Evolutionary conservation across 2,113 vertebrate genomes (phyloP).

Genomic region (Phainopepla nitens): DNA sequence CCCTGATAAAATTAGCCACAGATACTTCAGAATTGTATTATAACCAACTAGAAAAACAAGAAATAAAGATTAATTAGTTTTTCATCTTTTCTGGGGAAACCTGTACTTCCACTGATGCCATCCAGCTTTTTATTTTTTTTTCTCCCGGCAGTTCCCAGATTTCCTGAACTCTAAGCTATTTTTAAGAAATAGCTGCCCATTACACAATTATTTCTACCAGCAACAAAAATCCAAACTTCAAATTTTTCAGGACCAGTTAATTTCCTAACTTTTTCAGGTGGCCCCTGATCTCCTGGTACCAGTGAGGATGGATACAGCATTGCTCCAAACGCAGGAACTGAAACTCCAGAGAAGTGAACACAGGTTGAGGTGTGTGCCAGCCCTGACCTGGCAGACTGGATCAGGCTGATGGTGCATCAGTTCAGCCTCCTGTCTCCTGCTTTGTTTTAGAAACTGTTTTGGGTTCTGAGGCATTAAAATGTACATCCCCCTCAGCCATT

Average conservation of each 20-base stretch:
- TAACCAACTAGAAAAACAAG: not conserved
- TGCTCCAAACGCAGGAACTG: not conserved
- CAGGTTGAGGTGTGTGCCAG: not conserved
- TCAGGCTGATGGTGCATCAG: not conserved
- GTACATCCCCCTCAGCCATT: not conserved
- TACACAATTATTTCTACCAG: not conserved
- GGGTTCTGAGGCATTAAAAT: not conserved
- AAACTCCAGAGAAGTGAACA: not conserved
- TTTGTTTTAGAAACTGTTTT: not conserved
- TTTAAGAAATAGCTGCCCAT: not conserved
- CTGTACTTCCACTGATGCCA: not conserved
- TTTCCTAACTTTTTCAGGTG: not conserved
- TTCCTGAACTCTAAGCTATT: not conserved
- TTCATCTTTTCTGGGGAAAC: not conserved
- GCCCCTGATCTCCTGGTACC: not conserved
- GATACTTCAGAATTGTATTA: not conserved
- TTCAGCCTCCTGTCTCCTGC: not conserved
- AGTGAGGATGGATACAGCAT: not conserved
- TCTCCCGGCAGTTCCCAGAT: accelerated
- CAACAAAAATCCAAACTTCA: not conserved
- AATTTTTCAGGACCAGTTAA: not conserved
- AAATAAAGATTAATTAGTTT: not conserved
- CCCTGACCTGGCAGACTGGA: not conserved
- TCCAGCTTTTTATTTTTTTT: not conserved
- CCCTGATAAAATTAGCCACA: not conserved